A percentile compares a stretch with the other conserved stretches of the same genome.
Evolutionary conservation across 2,888 invertebrate genomes (phyloP).

Genomic region (Anthophora plumipes): DNA sequence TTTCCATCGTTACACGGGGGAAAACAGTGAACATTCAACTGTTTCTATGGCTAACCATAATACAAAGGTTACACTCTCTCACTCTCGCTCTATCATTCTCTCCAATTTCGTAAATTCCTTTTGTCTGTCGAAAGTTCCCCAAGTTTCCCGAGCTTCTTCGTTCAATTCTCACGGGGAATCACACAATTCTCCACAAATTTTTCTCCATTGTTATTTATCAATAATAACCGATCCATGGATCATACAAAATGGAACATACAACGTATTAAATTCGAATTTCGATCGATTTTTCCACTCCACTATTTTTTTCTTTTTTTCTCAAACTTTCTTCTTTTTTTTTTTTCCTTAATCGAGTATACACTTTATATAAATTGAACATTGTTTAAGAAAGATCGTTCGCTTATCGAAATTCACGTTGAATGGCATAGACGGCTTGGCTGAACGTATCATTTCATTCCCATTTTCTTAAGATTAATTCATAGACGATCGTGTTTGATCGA

Average conservation of each 20-base stretch:
- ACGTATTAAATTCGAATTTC: not conserved
- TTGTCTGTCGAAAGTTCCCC: not conserved
- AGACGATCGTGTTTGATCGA: not conserved
- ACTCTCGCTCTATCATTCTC: not conserved
- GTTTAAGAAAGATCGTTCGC: not conserved
- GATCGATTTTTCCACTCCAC: not conserved
- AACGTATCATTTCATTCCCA: not conserved
- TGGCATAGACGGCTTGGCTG: constrained; percentile 15
- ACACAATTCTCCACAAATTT: not conserved
- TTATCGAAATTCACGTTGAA: constrained; percentile 13
- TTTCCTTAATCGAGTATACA: too few relatives aligned
- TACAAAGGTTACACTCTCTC: not conserved
- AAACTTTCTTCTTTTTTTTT: too few relatives aligned
- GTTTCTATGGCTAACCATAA: not conserved
- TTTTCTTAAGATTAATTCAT: not conserved
- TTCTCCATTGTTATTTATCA: not conserved
- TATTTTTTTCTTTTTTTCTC: not conserved
- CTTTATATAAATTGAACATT: not conserved
- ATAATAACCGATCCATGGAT: not conserved
- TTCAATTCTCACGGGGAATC: not conserved
- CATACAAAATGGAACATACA: constrained; percentile 9
- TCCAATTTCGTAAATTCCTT: not conserved
- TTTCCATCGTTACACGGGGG: not conserved
- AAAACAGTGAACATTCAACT: constrained; percentile 12
- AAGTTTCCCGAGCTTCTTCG: too few relatives aligned